These are phyloP conservation scores for Wiebesia pumilae DNA, from an alignment of 1,140 invertebrate species.

Conservation along the genomic window DNA sequence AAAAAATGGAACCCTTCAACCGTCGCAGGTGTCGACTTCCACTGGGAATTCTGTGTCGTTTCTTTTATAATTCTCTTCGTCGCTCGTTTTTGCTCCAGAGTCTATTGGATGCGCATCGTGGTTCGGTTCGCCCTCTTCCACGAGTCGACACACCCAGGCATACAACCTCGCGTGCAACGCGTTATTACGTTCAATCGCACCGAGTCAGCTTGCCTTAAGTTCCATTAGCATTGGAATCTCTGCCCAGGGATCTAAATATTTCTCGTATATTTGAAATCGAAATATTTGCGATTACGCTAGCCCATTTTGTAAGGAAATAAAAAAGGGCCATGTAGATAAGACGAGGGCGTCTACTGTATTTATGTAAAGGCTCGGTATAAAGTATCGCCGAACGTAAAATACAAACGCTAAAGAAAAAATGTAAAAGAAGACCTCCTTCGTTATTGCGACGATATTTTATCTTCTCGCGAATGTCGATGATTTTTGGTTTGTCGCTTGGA, in stretches of 20 bases:
- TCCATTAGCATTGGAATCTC: not conserved
- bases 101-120: not conserved
- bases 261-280: not conserved
- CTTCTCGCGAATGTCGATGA: not conserved
- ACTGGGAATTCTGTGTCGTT: not conserved
- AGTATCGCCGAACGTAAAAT: not conserved
- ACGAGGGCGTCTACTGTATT: not conserved
- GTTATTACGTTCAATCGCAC: constrained; percentile 6
- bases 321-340: not conserved
- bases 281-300: not conserved
- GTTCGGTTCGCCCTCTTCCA: not conserved
- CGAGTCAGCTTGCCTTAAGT: not conserved
- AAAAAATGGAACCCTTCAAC: not conserved
- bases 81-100: not conserved
- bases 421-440: not conserved
- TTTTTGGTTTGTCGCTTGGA: not conserved
- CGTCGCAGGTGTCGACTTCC: not conserved
- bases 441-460: not conserved
- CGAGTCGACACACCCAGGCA: not conserved
- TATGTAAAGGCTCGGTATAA: not conserved
- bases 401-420: not conserved
- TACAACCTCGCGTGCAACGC: constrained; percentile 11
- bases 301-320: not conserved
- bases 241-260: not conserved
- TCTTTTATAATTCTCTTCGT: constrained; percentile 26